Percentiles rank a stretch among this genome's conserved stretches.
Evolutionary conservation across 2,888 invertebrate genomes (phyloP).

Genomic region (Ceriagrion tenellum): DNA sequence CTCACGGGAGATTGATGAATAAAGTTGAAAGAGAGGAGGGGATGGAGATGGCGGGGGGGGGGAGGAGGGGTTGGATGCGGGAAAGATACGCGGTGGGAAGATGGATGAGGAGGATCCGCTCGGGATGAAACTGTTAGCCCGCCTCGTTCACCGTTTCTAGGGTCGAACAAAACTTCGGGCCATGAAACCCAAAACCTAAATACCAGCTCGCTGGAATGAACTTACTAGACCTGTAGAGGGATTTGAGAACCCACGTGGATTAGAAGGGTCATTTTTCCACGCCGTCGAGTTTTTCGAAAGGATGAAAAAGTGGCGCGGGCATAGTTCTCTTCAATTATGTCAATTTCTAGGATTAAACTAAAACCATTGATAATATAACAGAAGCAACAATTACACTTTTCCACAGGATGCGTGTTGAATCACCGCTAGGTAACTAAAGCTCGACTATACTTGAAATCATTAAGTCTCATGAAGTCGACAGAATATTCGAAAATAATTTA

Average conservation of each 20-base stretch:
- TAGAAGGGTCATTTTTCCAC: neutral
- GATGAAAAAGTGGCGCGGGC: neutral
- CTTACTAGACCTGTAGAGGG: neutral
- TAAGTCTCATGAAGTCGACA: too few species aligned
- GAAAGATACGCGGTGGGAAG: neutral
- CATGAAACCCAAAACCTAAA: neutral
- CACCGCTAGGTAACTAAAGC: too few species aligned
- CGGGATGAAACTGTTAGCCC: neutral
- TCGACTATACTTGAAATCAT: too few species aligned
- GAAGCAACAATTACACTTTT: too few species aligned
- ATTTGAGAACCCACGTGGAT: neutral
- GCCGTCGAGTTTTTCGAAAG: neutral
- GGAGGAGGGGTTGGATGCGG: neutral
- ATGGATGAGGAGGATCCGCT: constrained; percentile 3
- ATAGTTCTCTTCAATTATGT: neutral
- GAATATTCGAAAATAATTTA: too few species aligned
- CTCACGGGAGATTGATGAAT: neutral
- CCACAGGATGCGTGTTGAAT: too few species aligned
- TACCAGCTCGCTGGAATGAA: neutral
- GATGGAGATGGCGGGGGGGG: neutral
- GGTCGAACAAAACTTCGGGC: neutral
- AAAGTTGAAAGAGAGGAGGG: neutral
- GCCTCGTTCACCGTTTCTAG: neutral
- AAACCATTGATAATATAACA: too few species aligned
- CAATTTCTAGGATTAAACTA: too few species aligned